These are phyloP conservation scores for Serinus canaria DNA, from an alignment of 2,113 vertebrate species.

Conservation along the genomic window DNA sequence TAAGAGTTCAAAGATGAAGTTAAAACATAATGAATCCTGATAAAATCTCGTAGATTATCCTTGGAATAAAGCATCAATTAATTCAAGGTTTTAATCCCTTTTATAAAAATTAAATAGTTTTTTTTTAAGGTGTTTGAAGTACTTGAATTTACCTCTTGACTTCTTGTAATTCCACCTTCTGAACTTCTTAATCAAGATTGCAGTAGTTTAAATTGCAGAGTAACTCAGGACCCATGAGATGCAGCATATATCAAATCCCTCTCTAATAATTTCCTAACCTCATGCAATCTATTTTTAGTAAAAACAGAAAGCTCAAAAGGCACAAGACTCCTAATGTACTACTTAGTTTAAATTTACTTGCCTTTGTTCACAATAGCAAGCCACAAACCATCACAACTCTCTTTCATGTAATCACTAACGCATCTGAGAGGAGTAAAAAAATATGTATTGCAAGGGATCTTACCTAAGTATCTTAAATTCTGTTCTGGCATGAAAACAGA, in stretches of 20 bases:
- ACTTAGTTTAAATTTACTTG: not conserved
- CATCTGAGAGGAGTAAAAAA: not conserved
- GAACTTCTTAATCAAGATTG: slow-evolving; percentile 20
- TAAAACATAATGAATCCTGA: not conserved
- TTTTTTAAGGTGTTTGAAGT: slow-evolving; percentile 26
- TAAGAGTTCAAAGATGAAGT: not conserved
- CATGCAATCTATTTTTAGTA: not conserved
- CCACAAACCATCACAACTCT: not conserved
- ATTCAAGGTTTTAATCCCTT: not conserved
- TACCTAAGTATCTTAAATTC: not conserved
- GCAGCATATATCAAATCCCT: not conserved
- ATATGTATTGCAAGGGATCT: not conserved
- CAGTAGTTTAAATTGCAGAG: slow-evolving; percentile 7
- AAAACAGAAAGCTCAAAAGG: not conserved
- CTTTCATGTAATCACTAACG: not conserved
- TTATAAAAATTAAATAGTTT: not conserved
- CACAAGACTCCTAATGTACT: not conserved
- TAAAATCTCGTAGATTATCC: slow-evolving; percentile 3
- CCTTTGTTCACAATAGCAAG: not conserved
- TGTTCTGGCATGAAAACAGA: not conserved
- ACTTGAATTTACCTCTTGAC: not conserved
- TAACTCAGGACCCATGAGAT: not conserved
- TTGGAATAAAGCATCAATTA: not conserved
- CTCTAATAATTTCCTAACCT: not conserved
- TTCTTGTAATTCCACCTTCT: slow-evolving; percentile 15